These are phyloP conservation scores for Indicator indicator DNA, from an alignment of 2,113 vertebrate species.

Conservation along the genomic window DNA sequence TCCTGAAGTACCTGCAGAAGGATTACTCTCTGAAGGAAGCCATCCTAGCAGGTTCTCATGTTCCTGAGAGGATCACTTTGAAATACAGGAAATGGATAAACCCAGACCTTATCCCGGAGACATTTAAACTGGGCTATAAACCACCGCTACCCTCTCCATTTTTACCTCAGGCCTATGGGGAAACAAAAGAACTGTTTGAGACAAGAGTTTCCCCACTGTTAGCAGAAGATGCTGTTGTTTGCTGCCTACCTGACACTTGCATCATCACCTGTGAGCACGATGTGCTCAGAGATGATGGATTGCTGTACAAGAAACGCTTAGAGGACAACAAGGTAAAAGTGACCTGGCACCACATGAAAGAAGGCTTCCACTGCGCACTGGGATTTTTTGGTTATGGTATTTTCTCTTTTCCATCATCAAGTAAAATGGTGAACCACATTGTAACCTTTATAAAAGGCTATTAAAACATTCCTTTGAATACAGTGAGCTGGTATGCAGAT, in stretches of 20 bases:
- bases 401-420: slow-evolving; percentile 41
- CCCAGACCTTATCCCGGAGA: not conserved
- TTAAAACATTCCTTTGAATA: not conserved
- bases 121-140: not conserved
- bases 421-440: fast-evolving
- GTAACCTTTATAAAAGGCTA: slow-evolving; percentile 25
- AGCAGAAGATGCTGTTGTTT: slow-evolving; percentile 21
- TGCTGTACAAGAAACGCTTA: slow-evolving; percentile 26
- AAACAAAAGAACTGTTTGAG: not conserved
- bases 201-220: not conserved
- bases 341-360: not conserved
- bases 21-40: not conserved
- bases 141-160: not conserved
- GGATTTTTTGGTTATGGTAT: slow-evolving; percentile 23
- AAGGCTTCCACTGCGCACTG: not conserved
- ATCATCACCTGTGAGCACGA: slow-evolving; percentile 23
- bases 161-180: not conserved
- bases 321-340: not conserved
- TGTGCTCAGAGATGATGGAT: slow-evolving; percentile 1
- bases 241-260: not conserved
- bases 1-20: slow-evolving; percentile 26
- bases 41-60: not conserved
- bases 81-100: slow-evolving; percentile 13
- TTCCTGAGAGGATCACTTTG: not conserved
- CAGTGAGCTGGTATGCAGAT: not conserved